phyloP scores from a whole-genome alignment of 2,797 vertebrate species.

The Aldrovandia affinis region DNA sequence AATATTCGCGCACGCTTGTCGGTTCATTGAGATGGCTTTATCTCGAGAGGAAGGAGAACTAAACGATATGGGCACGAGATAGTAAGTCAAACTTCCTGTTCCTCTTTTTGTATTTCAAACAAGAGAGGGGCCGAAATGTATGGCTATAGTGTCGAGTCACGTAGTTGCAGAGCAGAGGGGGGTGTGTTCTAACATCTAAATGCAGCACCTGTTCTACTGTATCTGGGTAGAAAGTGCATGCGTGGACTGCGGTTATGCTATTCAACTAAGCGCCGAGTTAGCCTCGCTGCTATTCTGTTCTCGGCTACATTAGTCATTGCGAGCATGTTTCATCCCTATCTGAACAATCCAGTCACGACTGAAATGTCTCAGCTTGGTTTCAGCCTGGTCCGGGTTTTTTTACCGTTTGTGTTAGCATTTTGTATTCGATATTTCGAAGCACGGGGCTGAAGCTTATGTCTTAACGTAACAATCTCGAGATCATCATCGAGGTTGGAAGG shows the following conservation, averaged over 20 bases:
- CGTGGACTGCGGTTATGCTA: not conserved
- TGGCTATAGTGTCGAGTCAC: conserved; percentile 50
- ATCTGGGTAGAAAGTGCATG: conserved; percentile 10
- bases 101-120: conserved; percentile 66
- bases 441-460: too few species aligned
- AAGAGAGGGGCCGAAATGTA: conserved; percentile 46
- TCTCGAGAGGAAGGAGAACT: conserved; percentile 67
- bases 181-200: conserved; percentile 38
- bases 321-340: not conserved
- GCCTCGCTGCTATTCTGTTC: not conserved
- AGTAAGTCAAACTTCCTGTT: conserved; percentile 79
- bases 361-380: too few species aligned
- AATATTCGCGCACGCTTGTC: conserved; percentile 58
- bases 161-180: conserved; percentile 35
- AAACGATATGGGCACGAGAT: conserved; percentile 62
- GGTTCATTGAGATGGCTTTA: conserved; percentile 54
- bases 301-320: not conserved
- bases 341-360: too few species aligned
- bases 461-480: too few species aligned
- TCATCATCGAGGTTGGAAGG: too few species aligned
- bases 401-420: too few species aligned
- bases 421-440: too few species aligned
- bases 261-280: not conserved
- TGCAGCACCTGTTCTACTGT: conserved; percentile 33
- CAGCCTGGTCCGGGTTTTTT: too few species aligned